Evolutionary conservation across 2,113 vertebrate genomes (phyloP).

Genomic region (Coracopsis vasa): DNA sequence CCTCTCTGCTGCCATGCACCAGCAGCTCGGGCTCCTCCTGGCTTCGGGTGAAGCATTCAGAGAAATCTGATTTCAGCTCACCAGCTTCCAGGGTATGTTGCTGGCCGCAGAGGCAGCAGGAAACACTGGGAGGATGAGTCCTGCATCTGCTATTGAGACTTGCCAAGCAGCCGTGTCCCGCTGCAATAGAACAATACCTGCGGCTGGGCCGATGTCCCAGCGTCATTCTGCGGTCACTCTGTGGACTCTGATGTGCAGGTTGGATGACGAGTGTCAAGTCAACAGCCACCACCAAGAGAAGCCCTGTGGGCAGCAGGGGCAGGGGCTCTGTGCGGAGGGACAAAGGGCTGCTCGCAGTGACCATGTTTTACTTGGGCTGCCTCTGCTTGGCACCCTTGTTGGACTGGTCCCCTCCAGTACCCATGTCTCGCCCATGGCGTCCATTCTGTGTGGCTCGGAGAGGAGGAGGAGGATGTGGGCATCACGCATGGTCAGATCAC

Average conservation of each 20-base stretch:
- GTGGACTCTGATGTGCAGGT: neutral
- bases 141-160: neutral
- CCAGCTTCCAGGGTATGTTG: neutral
- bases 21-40: neutral
- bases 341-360: neutral
- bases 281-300: accelerated
- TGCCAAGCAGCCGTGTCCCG: neutral
- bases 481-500: accelerated
- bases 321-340: neutral
- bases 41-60: accelerated
- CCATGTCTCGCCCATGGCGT: accelerated
- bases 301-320: neutral
- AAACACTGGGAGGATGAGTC: neutral
- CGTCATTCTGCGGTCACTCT: accelerated
- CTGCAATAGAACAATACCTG: accelerated
- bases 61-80: accelerated
- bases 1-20: neutral
- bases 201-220: neutral
- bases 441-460: neutral
- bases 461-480: neutral
- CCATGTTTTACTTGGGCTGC: neutral
- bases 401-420: neutral
- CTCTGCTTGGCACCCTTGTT: accelerated
- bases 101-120: neutral
- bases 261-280: accelerated